Evolutionary conservation across 1,140 invertebrate genomes (phyloP), one percentile per base, ranked within the genome.

Genomic region (Nymphalis io): DNA sequence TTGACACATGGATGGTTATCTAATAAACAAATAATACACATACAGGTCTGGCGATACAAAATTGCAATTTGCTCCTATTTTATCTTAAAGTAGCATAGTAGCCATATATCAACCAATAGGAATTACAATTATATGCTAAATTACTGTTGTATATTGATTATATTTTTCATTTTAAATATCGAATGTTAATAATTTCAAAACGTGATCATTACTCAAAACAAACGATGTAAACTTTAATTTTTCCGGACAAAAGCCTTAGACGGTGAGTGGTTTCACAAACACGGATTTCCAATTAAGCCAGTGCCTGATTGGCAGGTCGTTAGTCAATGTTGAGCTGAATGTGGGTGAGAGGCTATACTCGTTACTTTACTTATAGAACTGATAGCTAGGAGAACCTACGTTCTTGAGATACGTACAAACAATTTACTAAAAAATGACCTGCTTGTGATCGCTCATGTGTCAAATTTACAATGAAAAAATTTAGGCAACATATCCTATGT

Each of bases 271-370:
- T 83, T 86, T 64, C 79, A 78, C 87, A 83, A 90, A 89, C 87
- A 89, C 87, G 87, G 87, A 88, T 89, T 90, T 90, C 85, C 88
- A 90, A 90, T 90, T 90, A 90, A 90, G 87, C 82, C 74, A 83
- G 88, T 82, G 80, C 70, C 81, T 90, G 88, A 90, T 90, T 90
- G 88, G 87, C 88, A 88, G 87, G 87, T 88, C 88, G 81, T 90
- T 90, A 88, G 80, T 90, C 85, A 90, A 77, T 75, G 83, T 78
- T 81, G 75, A 74, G 73, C 78, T 86, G 76, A 83, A 83, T 85
- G 83, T 82, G 80, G 75, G 78, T 70, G 64, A 65, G 51, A 46
- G 51, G 51, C 64, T 62, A 61, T 62, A 70, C 48, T 55, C 53
- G 60, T 63, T 63, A 39, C 68, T 68, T 51, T 27, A 33, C 51